Evolutionary conservation across 2,888 invertebrate genomes (phyloP).

Genomic region (Trisateles emortualis): DNA sequence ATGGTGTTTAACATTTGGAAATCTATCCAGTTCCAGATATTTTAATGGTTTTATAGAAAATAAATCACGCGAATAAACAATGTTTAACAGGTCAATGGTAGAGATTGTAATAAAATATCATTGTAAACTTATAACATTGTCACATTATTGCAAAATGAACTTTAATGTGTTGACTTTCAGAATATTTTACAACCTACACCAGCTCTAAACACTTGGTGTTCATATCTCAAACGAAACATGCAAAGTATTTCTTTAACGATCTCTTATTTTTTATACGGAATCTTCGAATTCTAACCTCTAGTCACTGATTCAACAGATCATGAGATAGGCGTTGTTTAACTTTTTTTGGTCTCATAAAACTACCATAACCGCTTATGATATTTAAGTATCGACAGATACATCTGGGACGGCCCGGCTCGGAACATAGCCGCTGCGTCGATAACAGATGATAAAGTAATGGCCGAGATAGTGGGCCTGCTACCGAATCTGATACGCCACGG

Average conservation of each 20-base stretch:
- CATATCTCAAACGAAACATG: slow-evolving; percentile 65
- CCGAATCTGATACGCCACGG: slow-evolving; percentile 79
- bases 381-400: slow-evolving; percentile 78
- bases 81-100: slow-evolving; percentile 44
- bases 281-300: slow-evolving; percentile 73
- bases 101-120: slow-evolving; percentile 43
- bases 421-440: slow-evolving; percentile 63
- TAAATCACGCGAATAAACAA: slow-evolving; percentile 42
- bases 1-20: slow-evolving; percentile 18
- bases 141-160: slow-evolving; percentile 28
- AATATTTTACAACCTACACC: slow-evolving; percentile 20
- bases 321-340: slow-evolving; percentile 66
- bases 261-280: slow-evolving; percentile 64
- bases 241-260: slow-evolving; percentile 71
- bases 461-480: slow-evolving; percentile 69
- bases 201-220: slow-evolving; percentile 41
- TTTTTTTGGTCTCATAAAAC: slow-evolving; percentile 74
- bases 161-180: slow-evolving; percentile 22
- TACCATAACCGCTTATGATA: slow-evolving; percentile 73
- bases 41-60: slow-evolving; percentile 28
- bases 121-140: slow-evolving; percentile 26
- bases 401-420: slow-evolving; percentile 57
- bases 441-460: slow-evolving; percentile 82
- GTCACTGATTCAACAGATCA: slow-evolving; percentile 70
- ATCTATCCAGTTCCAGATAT: slow-evolving; percentile 24